Evolutionary conservation across 2,888 invertebrate species (phyloP).

Genomic region (Tolmerus cingulatus): DNA sequence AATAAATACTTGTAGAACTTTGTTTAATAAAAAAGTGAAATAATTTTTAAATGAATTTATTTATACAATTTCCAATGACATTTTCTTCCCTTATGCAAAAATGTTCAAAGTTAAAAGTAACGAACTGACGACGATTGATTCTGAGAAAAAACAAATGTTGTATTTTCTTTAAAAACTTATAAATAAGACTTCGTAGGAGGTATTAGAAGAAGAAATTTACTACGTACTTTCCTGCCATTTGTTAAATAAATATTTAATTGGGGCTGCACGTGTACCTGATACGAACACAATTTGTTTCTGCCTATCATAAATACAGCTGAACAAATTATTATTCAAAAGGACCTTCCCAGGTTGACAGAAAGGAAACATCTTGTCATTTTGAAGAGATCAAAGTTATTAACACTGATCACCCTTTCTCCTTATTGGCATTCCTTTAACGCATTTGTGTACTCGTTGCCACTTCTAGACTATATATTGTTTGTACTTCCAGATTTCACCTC

Average conservation of each 20-base stretch:
- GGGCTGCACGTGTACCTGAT: background rate
- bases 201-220: too few relatives aligned
- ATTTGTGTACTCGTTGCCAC: background rate
- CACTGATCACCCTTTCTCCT: background rate
- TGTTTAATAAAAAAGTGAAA: too few relatives aligned
- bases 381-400: background rate
- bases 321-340: background rate
- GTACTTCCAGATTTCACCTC: background rate
- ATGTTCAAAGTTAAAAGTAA: too few relatives aligned
- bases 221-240: too few relatives aligned
- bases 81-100: too few relatives aligned
- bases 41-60: too few relatives aligned
- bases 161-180: too few relatives aligned
- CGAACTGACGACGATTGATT: too few relatives aligned
- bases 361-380: background rate
- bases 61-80: too few relatives aligned
- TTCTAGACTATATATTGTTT: background rate
- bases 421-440: background rate
- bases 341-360: background rate
- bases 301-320: background rate
- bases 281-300: background rate
- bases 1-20: too few relatives aligned
- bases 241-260: background rate
- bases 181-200: too few relatives aligned
- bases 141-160: too few relatives aligned